Percentiles rank a stretch among this genome's conserved stretches.
phyloP scores from a whole-genome alignment of 2,113 vertebrate species.

The Gallinago undulata region DNA sequence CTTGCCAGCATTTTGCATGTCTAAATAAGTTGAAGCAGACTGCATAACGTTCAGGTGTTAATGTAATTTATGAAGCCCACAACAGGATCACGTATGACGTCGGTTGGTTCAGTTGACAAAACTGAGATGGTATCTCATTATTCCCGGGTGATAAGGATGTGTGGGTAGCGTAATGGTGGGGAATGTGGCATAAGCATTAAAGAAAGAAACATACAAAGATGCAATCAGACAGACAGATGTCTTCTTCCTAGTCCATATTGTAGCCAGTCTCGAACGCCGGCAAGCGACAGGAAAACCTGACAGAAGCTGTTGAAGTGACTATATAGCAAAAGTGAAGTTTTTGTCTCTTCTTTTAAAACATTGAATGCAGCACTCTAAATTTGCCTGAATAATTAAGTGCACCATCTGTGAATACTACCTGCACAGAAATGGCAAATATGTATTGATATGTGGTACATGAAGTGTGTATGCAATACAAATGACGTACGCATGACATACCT shows the following conservation, averaged over 20 bases:
- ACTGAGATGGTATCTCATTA: background rate
- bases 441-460: background rate
- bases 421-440: background rate
- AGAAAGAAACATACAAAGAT: background rate
- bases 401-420: background rate
- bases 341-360: background rate
- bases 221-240: background rate
- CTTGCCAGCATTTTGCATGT: background rate
- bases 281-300: background rate
- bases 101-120: background rate
- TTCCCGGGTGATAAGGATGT: background rate
- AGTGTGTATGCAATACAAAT: background rate
- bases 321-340: background rate
- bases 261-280: background rate
- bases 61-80: background rate
- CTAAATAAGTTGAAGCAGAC: background rate
- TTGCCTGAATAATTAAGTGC: background rate
- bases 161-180: background rate
- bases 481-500: background rate
- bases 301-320: background rate
- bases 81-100: background rate
- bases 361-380: background rate
- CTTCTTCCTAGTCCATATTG: background rate
- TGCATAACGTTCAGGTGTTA: background rate
- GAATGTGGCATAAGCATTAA: background rate